phyloP scores from a whole-genome alignment of 2,113 vertebrate genomes.

The Patagioenas fasciata region DNA sequence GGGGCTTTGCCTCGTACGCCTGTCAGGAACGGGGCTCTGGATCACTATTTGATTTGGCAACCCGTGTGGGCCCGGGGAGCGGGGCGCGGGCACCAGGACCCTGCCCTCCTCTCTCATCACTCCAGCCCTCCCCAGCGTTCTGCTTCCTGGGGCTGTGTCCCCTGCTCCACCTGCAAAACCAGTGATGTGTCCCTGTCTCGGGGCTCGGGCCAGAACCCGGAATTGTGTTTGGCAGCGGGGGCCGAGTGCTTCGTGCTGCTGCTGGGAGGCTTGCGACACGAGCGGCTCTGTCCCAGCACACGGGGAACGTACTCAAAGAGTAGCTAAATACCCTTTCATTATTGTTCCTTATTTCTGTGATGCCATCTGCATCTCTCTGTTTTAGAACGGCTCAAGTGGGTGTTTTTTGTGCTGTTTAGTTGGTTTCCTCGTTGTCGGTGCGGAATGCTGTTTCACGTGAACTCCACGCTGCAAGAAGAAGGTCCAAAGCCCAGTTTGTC shows the following conservation, averaged over 20 bases:
- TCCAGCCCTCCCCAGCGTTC: background rate
- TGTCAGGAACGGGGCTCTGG: background rate
- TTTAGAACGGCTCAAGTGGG: background rate
- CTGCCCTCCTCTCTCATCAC: background rate
- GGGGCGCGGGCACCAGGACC: background rate
- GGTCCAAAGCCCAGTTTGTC: background rate
- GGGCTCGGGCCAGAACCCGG: background rate
- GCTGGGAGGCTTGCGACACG: background rate
- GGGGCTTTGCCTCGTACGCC: background rate
- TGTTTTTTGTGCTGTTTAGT: background rate
- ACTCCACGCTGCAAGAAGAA: background rate
- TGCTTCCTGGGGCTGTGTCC: background rate
- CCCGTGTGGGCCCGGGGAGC: background rate
- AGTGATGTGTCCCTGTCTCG: rapidly evolving
- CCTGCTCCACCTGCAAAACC: background rate
- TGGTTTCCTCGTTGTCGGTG: background rate
- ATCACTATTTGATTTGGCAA: constrained; percentile 48
- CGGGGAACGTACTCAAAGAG: background rate
- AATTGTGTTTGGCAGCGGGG: background rate
- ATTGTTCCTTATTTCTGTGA: background rate
- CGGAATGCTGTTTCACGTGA: background rate
- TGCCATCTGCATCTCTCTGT: background rate
- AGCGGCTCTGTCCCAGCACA: background rate
- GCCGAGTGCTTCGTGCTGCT: background rate
- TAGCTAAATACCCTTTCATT: background rate